A percentile compares a stretch with the other conserved stretches of the same genome.
phyloP scores from a whole-genome alignment of 2,888 invertebrate species.

The Rhodophaea formosa region DNA sequence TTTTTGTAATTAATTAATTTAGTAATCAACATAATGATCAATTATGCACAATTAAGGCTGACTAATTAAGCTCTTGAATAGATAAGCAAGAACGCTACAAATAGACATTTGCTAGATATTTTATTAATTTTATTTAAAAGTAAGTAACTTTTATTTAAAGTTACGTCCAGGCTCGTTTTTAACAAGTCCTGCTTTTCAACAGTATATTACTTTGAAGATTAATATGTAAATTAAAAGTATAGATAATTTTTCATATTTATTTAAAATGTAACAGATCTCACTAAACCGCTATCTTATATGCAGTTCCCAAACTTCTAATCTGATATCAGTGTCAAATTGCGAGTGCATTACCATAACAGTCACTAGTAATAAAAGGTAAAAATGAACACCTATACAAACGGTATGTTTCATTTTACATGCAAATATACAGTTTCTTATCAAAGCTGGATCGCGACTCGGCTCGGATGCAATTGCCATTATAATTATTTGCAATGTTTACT shows the following conservation, averaged over 20 bases:
- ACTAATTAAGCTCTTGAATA: constrained; percentile 1
- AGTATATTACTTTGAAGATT: too few relatives aligned
- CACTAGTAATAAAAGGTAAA: constrained; percentile 58
- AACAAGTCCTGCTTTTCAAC: too few relatives aligned
- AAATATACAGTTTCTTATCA: constrained; percentile 73
- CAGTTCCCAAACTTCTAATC: constrained; percentile 65
- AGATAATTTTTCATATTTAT: neutral
- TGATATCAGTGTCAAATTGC: constrained; percentile 79
- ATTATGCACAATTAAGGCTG: neutral
- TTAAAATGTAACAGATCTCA: neutral
- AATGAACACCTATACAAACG: constrained; percentile 60
- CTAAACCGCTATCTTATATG: neutral
- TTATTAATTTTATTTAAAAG: neutral
- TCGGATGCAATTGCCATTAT: constrained; percentile 75
- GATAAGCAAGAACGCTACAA: neutral
- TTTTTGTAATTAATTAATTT: neutral
- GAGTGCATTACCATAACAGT: constrained; percentile 71
- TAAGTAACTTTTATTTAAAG: neutral
- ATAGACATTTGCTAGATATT: neutral
- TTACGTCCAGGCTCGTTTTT: too few relatives aligned
- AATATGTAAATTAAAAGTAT: too few relatives aligned
- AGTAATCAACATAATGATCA: neutral
- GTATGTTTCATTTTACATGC: constrained; percentile 66
- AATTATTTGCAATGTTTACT: constrained; percentile 82
- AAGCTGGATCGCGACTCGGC: constrained; percentile 57